Conservation (phyloP, 2,113 vertebrate species). For the Eupsittula cactorum region DNA sequence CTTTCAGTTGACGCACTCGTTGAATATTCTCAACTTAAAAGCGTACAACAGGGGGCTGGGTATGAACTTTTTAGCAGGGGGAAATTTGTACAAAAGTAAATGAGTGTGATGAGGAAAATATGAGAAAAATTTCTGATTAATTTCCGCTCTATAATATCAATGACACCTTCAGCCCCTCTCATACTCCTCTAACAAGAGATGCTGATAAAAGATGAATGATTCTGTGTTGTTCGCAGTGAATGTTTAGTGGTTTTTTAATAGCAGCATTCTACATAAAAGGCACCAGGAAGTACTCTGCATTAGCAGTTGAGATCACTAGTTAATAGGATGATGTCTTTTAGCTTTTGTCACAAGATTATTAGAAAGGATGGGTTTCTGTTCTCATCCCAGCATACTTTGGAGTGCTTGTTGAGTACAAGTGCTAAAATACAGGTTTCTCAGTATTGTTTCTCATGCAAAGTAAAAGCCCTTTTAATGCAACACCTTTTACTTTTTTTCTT, state of each 20-base stretch:
- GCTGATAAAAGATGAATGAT: constrained; percentile 95
- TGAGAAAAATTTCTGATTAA: constrained; percentile 91
- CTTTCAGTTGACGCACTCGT: constrained; percentile 92
- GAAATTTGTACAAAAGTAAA: constrained; percentile 87
- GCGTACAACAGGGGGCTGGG: constrained; percentile 88
- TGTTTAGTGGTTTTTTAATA: constrained; percentile 93
- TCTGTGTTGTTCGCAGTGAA: constrained; percentile 86
- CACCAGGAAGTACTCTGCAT: constrained; percentile 94
- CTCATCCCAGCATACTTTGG: constrained; percentile 82
- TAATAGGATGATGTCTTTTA: constrained; percentile 99
- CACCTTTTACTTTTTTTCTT: constrained; percentile 87
- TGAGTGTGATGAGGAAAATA: constrained; percentile 87
- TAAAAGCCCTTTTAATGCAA: constrained; percentile 89
- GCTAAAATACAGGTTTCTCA: constrained; percentile 87
- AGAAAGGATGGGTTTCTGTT: constrained; percentile 93
- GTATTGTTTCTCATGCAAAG: constrained; percentile 88
- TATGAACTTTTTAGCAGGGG: constrained; percentile 85
- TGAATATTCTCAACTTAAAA: constrained; percentile 89
- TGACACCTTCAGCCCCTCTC: constrained; percentile 93
- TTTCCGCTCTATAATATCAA: constrained; percentile 94
- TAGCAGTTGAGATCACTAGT: constrained; percentile 98
- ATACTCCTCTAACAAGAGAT: constrained; percentile 88
- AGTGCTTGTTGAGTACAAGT: constrained; percentile 92
- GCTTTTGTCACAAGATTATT: constrained; percentile 99
- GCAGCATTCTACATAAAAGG: constrained; percentile 89